These are phyloP conservation scores for Tetragnatha montana DNA, from an alignment of 2,888 invertebrate genomes.

Conservation along the genomic window DNA sequence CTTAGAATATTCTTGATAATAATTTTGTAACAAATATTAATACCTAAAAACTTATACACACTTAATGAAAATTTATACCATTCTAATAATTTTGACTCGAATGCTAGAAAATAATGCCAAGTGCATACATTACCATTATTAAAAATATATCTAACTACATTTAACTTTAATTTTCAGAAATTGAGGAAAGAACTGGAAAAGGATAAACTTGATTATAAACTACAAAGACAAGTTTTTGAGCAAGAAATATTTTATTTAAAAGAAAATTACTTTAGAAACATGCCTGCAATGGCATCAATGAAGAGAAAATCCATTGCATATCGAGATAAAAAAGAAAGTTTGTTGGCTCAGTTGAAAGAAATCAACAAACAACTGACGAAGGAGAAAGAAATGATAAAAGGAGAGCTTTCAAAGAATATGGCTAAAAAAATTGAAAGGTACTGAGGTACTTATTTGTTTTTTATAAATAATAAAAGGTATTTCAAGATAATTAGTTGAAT, in stretches of 20 bases:
- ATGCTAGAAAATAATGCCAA: neutral
- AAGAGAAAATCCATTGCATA: conserved; percentile 30
- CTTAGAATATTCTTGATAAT: neutral
- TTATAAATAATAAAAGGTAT: too few species aligned
- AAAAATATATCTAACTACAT: neutral
- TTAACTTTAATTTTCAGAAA: conserved; percentile 22
- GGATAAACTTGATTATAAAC: conserved; percentile 29
- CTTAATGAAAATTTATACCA: too few species aligned
- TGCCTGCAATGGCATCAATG: conserved; percentile 26
- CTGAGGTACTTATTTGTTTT: too few species aligned
- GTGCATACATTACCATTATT: neutral
- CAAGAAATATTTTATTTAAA: conserved; percentile 55
- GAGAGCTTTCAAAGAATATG: neutral
- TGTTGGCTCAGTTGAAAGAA: conserved; percentile 12
- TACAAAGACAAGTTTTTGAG: conserved; percentile 45
- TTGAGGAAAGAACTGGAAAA: conserved; percentile 39
- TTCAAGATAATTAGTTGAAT: too few species aligned
- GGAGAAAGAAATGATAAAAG: conserved; percentile 17
- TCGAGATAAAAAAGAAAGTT: conserved; percentile 12
- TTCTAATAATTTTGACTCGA: neutral
- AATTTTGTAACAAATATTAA: neutral
- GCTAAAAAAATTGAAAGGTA: too few species aligned
- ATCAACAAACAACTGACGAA: conserved; percentile 14
- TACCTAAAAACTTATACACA: too few species aligned
- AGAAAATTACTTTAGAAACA: conserved; percentile 26